Evolutionary conservation across 2,888 invertebrate genomes (phyloP), one percentile per base, ranked within the genome.

Genomic region (Drosophila incognita): DNA sequence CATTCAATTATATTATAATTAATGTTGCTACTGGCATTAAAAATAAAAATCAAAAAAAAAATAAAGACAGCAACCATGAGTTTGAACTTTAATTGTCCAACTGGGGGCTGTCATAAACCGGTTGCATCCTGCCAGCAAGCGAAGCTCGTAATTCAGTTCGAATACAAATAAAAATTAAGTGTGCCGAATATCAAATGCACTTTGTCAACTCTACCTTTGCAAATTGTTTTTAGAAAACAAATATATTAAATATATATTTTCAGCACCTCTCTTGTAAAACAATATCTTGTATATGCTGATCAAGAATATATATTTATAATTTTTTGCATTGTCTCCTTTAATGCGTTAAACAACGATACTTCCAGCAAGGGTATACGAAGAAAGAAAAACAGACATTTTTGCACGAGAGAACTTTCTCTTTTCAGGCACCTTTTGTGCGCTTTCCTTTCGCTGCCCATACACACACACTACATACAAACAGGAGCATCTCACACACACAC

Each of bases 1-100:
- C 80, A 81, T 83, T 84, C 82, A 90, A 87, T 87, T 87, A 80
- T 75, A 72, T 82, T 89, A 79, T 89, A 90, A 90, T 88, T 83
- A 69, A 74, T 77, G 79, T 58, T 87, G 76, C 56, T 68, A 64
- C 56, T 65, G 67, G 31, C 61, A 73, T 88, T 67, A 69, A 74
- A 76, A 71, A 74, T 70, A 64, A 59, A 65, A 59, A 65, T 58
- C 31, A 52, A 40, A 62, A 67, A 42, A 24, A 24, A 46, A 46
- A 15, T 24, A 79, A 72, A 35, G 18, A 35, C 54, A 58, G 69
- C 10, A 69, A 67, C 75, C 82, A 76, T 89, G 82, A 89, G 87
- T 90, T 72, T 89, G 81, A 87, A 89, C 82, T 82, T 84, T 81
- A 82, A 89, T 89, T 81, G 69, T 51, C 66, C 53, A 69, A 72